A percentile compares a stretch with the other conserved stretches of the same genome.
phyloP scores from a whole-genome alignment of 2,797 vertebrate species.

The Cirrhinus mrigala region DNA sequence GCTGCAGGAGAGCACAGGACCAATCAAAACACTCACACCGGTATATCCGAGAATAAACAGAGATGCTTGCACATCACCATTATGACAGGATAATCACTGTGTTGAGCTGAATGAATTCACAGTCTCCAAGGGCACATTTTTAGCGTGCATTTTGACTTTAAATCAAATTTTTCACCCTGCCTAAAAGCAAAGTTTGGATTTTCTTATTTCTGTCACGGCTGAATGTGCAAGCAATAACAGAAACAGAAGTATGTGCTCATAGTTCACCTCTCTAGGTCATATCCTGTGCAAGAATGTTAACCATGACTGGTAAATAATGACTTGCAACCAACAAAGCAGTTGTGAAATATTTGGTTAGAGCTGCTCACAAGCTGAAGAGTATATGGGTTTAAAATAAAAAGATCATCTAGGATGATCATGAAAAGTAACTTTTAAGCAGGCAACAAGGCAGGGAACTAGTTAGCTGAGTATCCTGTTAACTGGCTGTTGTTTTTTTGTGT shows the following conservation, averaged over 20 bases:
- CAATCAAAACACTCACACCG: neutral
- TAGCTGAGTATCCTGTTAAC: neutral
- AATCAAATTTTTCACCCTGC: neutral
- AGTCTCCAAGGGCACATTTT: neutral
- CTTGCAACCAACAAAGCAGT: neutral
- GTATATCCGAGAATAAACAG: neutral
- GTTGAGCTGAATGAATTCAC: neutral
- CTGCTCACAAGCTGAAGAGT: neutral
- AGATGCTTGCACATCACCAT: slow-evolving; percentile 7
- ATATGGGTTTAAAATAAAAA: neutral
- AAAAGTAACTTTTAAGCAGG: neutral
- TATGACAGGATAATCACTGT: neutral
- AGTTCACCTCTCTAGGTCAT: slow-evolving; percentile 1
- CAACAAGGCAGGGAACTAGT: neutral
- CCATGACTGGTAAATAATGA: slow-evolving; percentile 19
- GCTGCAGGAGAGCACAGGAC: neutral
- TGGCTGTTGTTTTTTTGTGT: neutral
- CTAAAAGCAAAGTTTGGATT: neutral
- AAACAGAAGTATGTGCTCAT: slow-evolving; percentile 6
- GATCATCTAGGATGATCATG: neutral
- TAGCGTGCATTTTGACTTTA: neutral
- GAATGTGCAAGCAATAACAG: neutral
- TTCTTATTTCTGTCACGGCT: neutral
- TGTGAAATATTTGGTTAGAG: slow-evolving; percentile 1
- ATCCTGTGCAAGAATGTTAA: neutral